Evolutionary conservation across 2,888 invertebrate genomes (phyloP).

Genomic region (Lumbricus terrestris): DNA sequence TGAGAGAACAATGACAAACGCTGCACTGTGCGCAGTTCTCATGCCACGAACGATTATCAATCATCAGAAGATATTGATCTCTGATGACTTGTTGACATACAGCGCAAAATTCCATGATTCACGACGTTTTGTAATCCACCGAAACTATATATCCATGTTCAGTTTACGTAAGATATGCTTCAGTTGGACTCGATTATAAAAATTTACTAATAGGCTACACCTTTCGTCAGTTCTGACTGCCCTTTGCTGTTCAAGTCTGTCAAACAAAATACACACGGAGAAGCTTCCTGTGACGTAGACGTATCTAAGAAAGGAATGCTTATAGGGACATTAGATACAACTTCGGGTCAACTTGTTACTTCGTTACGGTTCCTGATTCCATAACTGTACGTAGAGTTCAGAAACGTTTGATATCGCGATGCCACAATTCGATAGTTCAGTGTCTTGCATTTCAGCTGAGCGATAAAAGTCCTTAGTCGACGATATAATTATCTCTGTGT

Average conservation of each 20-base stretch:
- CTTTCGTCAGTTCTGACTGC: too few species aligned
- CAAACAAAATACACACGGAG: neutral
- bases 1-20: slow-evolving; percentile 88
- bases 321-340: neutral
- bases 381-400: neutral
- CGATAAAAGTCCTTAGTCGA: neutral
- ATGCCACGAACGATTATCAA: slow-evolving; percentile 96
- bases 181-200: neutral
- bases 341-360: neutral
- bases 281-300: neutral
- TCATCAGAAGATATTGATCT: slow-evolving; percentile 96
- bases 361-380: neutral
- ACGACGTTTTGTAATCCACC: neutral
- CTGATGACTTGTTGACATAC: slow-evolving; percentile 98
- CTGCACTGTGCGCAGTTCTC: slow-evolving; percentile 93
- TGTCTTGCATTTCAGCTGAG: neutral
- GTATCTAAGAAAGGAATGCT: neutral
- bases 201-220: too few species aligned
- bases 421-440: neutral
- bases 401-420: neutral
- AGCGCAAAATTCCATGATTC: slow-evolving; percentile 71
- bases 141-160: neutral
- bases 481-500: too few species aligned
- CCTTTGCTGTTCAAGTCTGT: neutral
- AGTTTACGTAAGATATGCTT: neutral